phyloP scores from a whole-genome alignment of 2,113 vertebrate species.

The Charadrius vociferus region DNA sequence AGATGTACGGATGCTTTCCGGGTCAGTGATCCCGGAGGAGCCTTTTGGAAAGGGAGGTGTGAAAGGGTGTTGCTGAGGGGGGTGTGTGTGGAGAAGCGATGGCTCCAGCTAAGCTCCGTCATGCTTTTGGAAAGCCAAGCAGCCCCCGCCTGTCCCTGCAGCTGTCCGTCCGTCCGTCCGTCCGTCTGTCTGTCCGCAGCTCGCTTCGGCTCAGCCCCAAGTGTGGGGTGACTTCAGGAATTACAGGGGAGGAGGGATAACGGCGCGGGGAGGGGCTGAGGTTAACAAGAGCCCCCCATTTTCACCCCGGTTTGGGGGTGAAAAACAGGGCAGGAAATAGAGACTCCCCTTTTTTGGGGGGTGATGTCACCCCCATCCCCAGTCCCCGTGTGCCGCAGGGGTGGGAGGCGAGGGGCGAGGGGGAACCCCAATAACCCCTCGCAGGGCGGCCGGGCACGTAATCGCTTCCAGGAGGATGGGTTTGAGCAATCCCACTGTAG shows the following conservation, averaged over 20 bases:
- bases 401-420: fast-evolving
- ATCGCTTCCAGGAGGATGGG: neutral
- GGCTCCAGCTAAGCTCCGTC: neutral
- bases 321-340: neutral
- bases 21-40: neutral
- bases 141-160: fast-evolving
- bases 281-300: neutral
- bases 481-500: neutral
- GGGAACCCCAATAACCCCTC: neutral
- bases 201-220: neutral
- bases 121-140: neutral
- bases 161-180: neutral
- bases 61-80: neutral
- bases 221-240: neutral
- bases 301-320: neutral
- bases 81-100: no score
- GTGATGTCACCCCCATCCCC: neutral
- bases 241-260: neutral
- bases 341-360: neutral
- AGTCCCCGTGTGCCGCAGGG: neutral
- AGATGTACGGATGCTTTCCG: neutral
- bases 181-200: neutral
- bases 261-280: fast-evolving
- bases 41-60: neutral
- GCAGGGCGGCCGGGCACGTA: neutral